These are phyloP conservation scores for Drosophila anomelani DNA, from an alignment of 2,888 invertebrate genomes.

Conservation along the genomic window DNA sequence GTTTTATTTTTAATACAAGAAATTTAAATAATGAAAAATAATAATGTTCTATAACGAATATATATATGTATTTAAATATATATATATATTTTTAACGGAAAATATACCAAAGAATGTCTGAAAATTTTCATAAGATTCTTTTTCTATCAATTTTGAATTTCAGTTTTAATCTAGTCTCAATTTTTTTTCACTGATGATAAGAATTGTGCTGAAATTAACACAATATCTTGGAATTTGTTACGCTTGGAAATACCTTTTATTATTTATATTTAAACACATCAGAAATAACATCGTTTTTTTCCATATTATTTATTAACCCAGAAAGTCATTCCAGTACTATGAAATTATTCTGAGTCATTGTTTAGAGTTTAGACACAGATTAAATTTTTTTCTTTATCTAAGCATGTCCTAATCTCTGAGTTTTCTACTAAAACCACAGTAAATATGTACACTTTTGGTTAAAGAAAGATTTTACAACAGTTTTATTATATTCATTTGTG, in stretches of 20 bases:
- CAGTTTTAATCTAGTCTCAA: not conserved
- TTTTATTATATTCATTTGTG: not conserved
- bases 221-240: slow-evolving; percentile 14
- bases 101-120: too few relatives aligned
- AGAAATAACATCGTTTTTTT: not conserved
- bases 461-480: not conserved
- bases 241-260: not conserved
- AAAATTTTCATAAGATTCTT: too few relatives aligned
- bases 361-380: not conserved
- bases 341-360: not conserved
- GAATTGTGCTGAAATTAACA: slow-evolving; percentile 16
- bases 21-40: too few relatives aligned
- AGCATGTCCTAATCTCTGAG: not conserved
- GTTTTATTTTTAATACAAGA: too few relatives aligned
- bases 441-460: not conserved
- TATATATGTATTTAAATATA: too few relatives aligned
- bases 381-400: not conserved
- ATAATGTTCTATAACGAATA: not conserved
- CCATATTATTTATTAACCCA: not conserved
- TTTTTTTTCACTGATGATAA: not conserved
- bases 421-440: too few relatives aligned
- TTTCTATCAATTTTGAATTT: too few relatives aligned
- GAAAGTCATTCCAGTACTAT: not conserved
- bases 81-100: too few relatives aligned
- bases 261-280: not conserved